Conservation (phyloP, 2,888 invertebrate genomes). For the Griposia aprilina region DNA sequence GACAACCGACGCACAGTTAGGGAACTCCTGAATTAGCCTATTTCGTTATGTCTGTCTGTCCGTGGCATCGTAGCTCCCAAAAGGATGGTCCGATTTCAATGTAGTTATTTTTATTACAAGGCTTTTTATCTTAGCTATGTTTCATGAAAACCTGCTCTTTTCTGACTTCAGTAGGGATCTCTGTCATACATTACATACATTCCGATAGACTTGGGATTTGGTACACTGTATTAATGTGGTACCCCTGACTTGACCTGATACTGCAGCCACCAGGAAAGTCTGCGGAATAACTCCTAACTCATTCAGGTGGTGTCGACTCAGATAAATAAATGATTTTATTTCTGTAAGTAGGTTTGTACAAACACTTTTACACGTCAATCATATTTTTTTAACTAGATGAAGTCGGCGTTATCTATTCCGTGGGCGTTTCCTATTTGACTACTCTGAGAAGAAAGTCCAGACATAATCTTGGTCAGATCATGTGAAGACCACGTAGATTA, state of each 20-base stretch:
- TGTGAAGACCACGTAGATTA: no score
- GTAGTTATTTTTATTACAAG: neutral
- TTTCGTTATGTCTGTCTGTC: neutral
- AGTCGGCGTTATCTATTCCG: no score
- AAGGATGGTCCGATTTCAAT: neutral
- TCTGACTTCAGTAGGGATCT: neutral
- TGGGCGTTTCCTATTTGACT: no score
- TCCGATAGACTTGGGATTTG: neutral
- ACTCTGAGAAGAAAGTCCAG: no score
- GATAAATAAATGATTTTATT: no score
- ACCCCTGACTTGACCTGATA: neutral
- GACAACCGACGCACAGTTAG: no score
- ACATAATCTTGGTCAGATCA: no score
- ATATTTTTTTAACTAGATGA: no score
- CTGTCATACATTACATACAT: neutral
- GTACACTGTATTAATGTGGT: neutral
- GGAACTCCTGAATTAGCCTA: no score
- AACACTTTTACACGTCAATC: no score
- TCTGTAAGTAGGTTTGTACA: no score
- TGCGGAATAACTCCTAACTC: slow-evolving; percentile 1
- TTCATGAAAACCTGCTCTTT: neutral
- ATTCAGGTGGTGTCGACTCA: neutral
- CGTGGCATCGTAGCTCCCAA: no score
- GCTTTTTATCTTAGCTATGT: neutral
- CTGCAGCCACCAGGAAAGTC: slow-evolving; percentile 1